Evolutionary conservation across 2,888 invertebrate species (phyloP), one percentile per base, ranked within the genome.

Genomic region (Sepioteuthis lessoniana): DNA sequence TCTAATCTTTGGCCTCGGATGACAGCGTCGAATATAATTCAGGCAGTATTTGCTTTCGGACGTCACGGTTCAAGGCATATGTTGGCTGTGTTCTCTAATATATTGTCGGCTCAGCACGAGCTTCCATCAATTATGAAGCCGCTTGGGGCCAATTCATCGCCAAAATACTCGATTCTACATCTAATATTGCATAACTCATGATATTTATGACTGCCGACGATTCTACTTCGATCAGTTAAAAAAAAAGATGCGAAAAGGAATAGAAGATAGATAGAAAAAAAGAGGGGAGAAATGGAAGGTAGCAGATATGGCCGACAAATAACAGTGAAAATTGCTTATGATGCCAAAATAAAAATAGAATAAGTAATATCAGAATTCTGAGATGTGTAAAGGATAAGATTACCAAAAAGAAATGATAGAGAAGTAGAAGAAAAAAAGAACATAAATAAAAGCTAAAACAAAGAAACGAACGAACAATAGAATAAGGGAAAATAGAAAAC

Each of bases 21-120:
- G 92, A 92, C 92, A 92, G 92, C 47, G n/a, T 92, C 46, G 92
- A 42, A 42, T 92, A 47, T 92, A 92, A 92, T 92, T 92, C 92
- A 92, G 47, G 46, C 46, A 47, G 47, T 92, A 92, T 92, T 92
- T 92, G 92, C 92, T 47, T 92, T 92, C 42, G 92, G 46, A 92
- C 92, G 42, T 92, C 47, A 92, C 47, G 92, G 92, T 92, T 92
- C 92, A 92, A n/a, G 37, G 47, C 92, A 92, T 92, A 92, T 46
- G 92, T n/a, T 47, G 92, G 47, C 92, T 92, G 92, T 35, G n/a
- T n/a, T 35, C 76, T n/a, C 76, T 76, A 76, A 76, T 76, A 76
- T 76, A 76, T 76, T n/a, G 76, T 76, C 76, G 76, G 25, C 76
- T 76, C 76, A 76, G n/a, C 76, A 76, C 76, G n/a, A 35, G n/a